Evolutionary conservation across 2,113 vertebrate species (phyloP), one percentile per base, ranked within the genome.

Genomic region (Carlito syrichta): DNA sequence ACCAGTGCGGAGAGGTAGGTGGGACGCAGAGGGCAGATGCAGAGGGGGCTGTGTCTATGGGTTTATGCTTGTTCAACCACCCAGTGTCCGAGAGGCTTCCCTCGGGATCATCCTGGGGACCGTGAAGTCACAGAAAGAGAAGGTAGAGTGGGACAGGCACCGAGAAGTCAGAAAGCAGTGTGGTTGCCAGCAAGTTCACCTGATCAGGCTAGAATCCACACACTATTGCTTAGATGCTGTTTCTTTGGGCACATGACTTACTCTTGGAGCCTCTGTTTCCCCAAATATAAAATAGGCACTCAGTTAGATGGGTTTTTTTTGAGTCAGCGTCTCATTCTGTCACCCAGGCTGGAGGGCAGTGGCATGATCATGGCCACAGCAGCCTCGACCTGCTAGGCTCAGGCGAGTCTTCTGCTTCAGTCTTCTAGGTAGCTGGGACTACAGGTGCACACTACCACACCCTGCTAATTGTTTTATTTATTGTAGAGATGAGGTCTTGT

Each of bases 1-100:
- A 5, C 99, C 99, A 0, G 98, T 99, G 79, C 98, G 73, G 52
- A 99, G 99, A 99, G 99, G 99, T 99, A 98, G 93, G 94, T 0
- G 12, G 45, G 68, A 11, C n/a, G 25, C 14, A 4, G 69, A 45
- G 73, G 60, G 22, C 56, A 23, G 79, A 66, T 40, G 52, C 69
- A 35, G 19, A 32, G 45, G 82, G 11, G 22, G 82, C n/a, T 14
- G 3, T 9, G 35, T 56, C 38, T 3, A 0, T 9, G 20, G 23
- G 5, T 50, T 74, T 69, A 35, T 40, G 50, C 69, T 48, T 40
- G 38, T 35, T 48, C 56, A 5, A 48, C 19, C 30, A 10, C 27
- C 45, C 35, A 8, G 12, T 11, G 52, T 10, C n/a, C 4, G 22
- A 23, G 35, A 74, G 48, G 58, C 27, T 94, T 48, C 11, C 8